Evolutionary conservation across 53 echinoderm and acorn worm species (phyloP).

Genomic region (Echinarachnius parma): DNA sequence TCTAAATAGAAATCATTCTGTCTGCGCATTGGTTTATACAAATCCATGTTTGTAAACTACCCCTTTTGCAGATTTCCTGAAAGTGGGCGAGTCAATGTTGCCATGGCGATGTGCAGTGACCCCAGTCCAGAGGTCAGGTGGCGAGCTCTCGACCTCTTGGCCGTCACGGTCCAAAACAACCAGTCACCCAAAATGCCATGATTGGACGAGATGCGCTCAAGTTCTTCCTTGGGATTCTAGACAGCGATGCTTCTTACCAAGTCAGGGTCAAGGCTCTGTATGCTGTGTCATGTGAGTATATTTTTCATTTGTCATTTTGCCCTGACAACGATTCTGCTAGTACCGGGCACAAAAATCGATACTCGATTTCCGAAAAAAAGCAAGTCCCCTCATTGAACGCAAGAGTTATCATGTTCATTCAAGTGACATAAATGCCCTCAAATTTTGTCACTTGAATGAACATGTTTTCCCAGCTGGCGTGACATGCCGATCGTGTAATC

Average conservation of each 20-base stretch:
- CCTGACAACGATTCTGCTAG: no score
- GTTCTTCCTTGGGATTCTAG: constrained; percentile 57
- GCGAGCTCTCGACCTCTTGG: constrained; percentile 76
- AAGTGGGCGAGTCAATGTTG: constrained; percentile 67
- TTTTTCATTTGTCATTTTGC: no score
- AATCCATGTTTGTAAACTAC: neutral
- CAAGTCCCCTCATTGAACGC: no score
- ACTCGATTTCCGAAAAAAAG: no score
- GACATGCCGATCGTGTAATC: no score
- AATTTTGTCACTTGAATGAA: no score
- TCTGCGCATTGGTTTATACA: no score
- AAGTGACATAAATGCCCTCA: no score
- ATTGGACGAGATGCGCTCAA: constrained; percentile 55
- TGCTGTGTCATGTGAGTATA: constrained; percentile 96
- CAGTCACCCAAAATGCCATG: constrained; percentile 63
- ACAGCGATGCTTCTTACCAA: constrained; percentile 57
- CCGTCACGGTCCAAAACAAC: constrained; percentile 82
- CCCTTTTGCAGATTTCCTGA: constrained; percentile 67
- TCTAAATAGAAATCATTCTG: no score
- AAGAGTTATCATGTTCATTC: no score
- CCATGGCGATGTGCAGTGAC: constrained; percentile 60
- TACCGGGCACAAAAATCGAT: no score
- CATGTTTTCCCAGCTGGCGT: no score
- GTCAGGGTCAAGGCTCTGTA: constrained; percentile 86
- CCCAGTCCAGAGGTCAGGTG: constrained; percentile 85